Percentiles rank a stretch among this genome's conserved stretches.
These are phyloP conservation scores for Eurytoma adleriae DNA, from an alignment of 2,888 invertebrate genomes.

Conservation along the genomic window DNA sequence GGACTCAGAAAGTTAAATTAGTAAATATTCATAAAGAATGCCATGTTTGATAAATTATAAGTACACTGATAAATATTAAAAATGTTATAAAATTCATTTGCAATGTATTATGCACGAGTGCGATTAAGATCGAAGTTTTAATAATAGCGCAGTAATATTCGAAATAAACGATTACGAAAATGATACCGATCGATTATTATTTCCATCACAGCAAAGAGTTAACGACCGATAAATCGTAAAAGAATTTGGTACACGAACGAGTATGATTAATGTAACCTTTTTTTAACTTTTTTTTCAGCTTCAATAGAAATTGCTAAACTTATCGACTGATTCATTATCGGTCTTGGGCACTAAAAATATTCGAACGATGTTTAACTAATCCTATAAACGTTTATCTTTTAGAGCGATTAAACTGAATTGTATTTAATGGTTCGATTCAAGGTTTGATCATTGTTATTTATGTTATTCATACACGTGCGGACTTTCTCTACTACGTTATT, in stretches of 20 bases:
- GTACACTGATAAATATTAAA: too few relatives aligned
- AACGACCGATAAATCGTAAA: conserved; percentile 6
- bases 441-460: conserved; percentile 43
- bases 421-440: conserved; percentile 35
- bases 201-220: not conserved
- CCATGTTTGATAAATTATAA: too few relatives aligned
- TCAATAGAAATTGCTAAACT: not conserved
- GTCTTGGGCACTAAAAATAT: conserved; percentile 8
- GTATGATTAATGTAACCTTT: not conserved
- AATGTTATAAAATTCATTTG: too few relatives aligned
- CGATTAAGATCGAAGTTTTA: too few relatives aligned
- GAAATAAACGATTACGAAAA: too few relatives aligned
- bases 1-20: too few relatives aligned
- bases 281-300: not conserved
- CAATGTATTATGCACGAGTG: too few relatives aligned
- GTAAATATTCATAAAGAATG: too few relatives aligned
- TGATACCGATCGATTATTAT: too few relatives aligned
- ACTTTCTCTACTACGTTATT: conserved; percentile 34
- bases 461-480: conserved; percentile 9
- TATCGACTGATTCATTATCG: conserved; percentile 31
- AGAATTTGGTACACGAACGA: not conserved
- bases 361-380: not conserved
- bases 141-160: too few relatives aligned
- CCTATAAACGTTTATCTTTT: conserved; percentile 27
- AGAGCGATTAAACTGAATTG: conserved; percentile 2